Conservation (phyloP, 2,797 vertebrate species). For the Poeciliopsis infans region DNA sequence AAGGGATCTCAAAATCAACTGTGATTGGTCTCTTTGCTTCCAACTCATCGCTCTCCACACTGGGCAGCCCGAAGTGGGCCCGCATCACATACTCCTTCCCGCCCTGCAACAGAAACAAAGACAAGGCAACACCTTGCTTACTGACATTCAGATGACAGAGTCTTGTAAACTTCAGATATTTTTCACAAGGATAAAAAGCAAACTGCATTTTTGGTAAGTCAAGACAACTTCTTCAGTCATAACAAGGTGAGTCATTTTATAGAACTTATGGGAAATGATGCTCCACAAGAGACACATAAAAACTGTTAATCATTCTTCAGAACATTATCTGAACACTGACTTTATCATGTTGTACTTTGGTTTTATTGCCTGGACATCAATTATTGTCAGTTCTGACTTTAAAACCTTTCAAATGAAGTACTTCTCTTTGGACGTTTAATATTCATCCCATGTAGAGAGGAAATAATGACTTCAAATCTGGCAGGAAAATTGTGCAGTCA, state of each 20-base stretch:
- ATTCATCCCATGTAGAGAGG: not conserved
- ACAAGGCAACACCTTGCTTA: constrained; percentile 9
- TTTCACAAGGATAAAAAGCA: constrained; percentile 21
- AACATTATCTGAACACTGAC: not conserved
- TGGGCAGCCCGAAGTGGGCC: constrained; percentile 84
- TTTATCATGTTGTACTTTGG: constrained; percentile 13
- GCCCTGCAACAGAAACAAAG: constrained; percentile 67
- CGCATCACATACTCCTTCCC: constrained; percentile 86
- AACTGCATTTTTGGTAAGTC: constrained; percentile 7
- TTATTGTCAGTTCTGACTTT: constrained; percentile 4
- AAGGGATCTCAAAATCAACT: constrained; percentile 87
- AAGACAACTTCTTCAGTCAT: constrained; percentile 15
- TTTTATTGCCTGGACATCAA: constrained; percentile 26
- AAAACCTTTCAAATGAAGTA: not conserved
- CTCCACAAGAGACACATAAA: constrained; percentile 18
- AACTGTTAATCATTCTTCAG: constrained; percentile 43
- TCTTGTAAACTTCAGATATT: not conserved
- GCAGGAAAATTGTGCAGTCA: constrained; percentile 12
- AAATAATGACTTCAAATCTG: constrained; percentile 15
- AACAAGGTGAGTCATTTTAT: constrained; percentile 10
- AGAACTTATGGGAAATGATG: constrained; percentile 3
- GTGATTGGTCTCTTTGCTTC: constrained; percentile 84
- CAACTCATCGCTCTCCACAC: constrained; percentile 81
- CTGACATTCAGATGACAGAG: constrained; percentile 1
- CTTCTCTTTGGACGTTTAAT: not conserved